These are phyloP conservation scores for Australoheros facetus DNA, from an alignment of 2,797 vertebrate species.

Conservation along the genomic window DNA sequence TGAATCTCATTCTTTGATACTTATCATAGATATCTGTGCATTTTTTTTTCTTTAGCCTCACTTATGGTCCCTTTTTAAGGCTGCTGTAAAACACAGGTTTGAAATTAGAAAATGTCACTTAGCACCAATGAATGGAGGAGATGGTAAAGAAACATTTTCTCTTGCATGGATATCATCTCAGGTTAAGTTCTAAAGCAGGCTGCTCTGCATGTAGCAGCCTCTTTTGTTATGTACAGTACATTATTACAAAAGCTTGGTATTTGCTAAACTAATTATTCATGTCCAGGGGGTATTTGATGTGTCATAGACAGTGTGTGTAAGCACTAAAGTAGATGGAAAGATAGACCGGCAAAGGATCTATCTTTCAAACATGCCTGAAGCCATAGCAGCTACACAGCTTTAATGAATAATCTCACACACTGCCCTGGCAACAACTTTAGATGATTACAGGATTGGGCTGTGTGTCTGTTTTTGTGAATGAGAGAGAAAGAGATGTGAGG, in stretches of 20 bases:
- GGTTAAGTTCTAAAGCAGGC: background rate
- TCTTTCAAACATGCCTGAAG: slow-evolving; percentile 40
- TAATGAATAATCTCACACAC: slow-evolving; percentile 64
- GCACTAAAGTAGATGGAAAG: background rate
- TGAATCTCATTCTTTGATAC: too few relatives aligned
- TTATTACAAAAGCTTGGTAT: background rate
- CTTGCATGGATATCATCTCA: background rate
- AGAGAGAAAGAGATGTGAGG: background rate
- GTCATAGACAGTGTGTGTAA: slow-evolving; percentile 5
- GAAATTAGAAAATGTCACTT: background rate
- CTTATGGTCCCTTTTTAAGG: too few relatives aligned
- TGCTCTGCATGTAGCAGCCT: background rate
- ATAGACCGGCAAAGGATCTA: slow-evolving; percentile 15
- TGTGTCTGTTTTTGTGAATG: background rate
- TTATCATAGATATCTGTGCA: too few relatives aligned
- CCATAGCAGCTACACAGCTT: slow-evolving; percentile 31
- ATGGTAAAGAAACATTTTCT: accelerated
- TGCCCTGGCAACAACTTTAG: slow-evolving; percentile 12
- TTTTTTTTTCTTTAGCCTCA: too few relatives aligned
- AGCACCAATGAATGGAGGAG: background rate
- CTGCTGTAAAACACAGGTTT: too few relatives aligned
- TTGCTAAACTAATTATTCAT: slow-evolving; percentile 12
- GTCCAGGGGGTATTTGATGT: background rate
- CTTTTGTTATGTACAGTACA: background rate
- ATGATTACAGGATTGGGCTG: slow-evolving; percentile 7